Base-by-base conservation (phyloP, 2,797 vertebrate genomes). In the Lepus townsendii region DNA sequence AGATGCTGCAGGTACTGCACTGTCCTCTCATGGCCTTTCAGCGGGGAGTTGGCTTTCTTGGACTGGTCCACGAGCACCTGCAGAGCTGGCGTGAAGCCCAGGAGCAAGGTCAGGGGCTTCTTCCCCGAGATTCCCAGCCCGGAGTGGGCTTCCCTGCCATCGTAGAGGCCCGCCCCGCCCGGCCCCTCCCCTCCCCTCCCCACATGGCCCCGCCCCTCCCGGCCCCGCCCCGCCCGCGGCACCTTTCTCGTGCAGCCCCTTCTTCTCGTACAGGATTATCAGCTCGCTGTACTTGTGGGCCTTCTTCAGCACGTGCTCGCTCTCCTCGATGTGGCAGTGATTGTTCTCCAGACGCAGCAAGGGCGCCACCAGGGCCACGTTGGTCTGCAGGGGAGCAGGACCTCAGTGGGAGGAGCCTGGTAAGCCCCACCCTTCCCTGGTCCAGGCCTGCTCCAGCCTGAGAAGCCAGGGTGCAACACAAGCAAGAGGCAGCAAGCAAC, bases 321-420 rank as follows among this genome's bases (percentile, higher is more conserved):
- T 99, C 98, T 99, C 99, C 96, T 99, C 99, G 10, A 99, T 99
- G 96, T 99, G 99, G 97, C 99, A 99, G 98, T 99, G 99, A 98
- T 99, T 99, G 98, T 99, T 99, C 97, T 99, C 99, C 97, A 99
- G 98, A 5, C 99, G 99, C 26, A 99, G 98, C 82, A 99, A 98
- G 0, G 99, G 99, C 9, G 99, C 99, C 96, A 99, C 99, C 88
- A 99, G 98, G 3, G 99, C 99, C 85, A 99, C 99, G 1, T 99
- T 99, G 1, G 99, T 99, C 99, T 99, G 96, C 68, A 95, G 96
- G 83, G 84, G 24, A 95, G 89, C 6, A 69, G 42, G 60, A 86
- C 35, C 42, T 89, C 62, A 62, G 73, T 0, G 9, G 60, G 60
- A n/a, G 27, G 60, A 86, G 69, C 13, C 69, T 32, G 68, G 78